Base-by-base conservation (phyloP, 2,888 invertebrate species). In the Eristalinus aeneus region DNA sequence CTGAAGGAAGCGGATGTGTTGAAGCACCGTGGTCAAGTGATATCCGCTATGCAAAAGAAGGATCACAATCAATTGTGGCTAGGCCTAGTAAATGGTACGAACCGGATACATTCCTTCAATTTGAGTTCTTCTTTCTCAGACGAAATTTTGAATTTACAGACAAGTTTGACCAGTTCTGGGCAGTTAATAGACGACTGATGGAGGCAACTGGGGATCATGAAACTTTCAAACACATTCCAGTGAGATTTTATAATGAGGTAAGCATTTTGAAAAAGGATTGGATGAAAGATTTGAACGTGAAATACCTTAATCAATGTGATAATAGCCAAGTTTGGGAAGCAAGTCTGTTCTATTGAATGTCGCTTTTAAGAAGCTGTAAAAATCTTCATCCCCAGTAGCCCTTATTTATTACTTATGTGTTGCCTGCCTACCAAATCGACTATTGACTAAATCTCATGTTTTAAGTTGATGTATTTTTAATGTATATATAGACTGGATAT, bases 101-200 rank as follows among this genome's bases (percentile, higher is more conserved):
- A 60, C 6, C 6, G 20, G 23, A 11, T 8, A 0, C 9, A 1
- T 8, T 0, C 1, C 6, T 9, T 1, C 0, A 16, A 11, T 56
- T 22, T 1, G 1, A 32, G n/a, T n/a, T n/a, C n/a, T 0, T 64
- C 2, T 46, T 11, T 53, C 0, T 12, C 1, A 39, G 32, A n/a
- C 11, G 10, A 9, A 39, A 12, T 60, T 58, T 39, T 8, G n/a
- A n/a, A n/a, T 32, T 94, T 94, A 63, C 93, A 97, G 97, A 99
- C 92, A 98, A 98, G 93, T 99, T 99, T 93, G 99, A 99, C 92
- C 99, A 99, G 92, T 99, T 99, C 93, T 99, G 99, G 99, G 96
- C 98, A 2, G 96, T 99, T 11, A 99, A 99, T 92, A 95, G 98
- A 89, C 96, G 97, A 90, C 93, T 99, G 72, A 99, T 99, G 99